A percentile compares a stretch with the other conserved stretches of the same genome.
phyloP scores from a whole-genome alignment of 64 coral and sea anemone species.

The Anthopleura sola region DNA sequence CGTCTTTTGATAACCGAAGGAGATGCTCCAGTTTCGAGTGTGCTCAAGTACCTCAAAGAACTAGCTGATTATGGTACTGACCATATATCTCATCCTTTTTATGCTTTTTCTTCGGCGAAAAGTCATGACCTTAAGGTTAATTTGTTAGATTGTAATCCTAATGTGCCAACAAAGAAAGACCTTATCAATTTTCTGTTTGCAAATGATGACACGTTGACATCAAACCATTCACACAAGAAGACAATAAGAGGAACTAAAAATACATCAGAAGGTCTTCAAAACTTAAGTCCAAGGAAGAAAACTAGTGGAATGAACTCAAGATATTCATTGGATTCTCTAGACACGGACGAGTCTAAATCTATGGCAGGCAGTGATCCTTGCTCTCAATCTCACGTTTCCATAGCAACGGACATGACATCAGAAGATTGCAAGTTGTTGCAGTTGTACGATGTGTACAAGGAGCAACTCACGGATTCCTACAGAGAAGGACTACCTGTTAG shows the following conservation, averaged over 20 bases:
- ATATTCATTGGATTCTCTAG: neutral
- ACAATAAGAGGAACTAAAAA: neutral
- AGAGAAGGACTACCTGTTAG: constrained; percentile 45
- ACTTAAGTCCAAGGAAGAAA: neutral
- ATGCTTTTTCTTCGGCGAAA: constrained; percentile 1
- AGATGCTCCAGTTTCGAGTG: constrained; percentile 46
- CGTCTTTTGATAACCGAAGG: constrained; percentile 63
- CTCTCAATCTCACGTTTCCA: neutral
- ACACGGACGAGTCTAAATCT: neutral
- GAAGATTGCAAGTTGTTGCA: constrained; percentile 5
- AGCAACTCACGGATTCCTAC: constrained; percentile 61
- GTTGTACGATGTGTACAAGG: constrained; percentile 49
- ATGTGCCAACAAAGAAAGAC: constrained; percentile 24
- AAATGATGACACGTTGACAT: constrained; percentile 15
- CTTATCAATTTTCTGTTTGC: constrained; percentile 77
- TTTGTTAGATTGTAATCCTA: constrained; percentile 4
- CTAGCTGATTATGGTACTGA: neutral
- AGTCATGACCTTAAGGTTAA: constrained; percentile 14
- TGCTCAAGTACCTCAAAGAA: constrained; percentile 54
- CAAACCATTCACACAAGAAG: neutral
- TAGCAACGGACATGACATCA: neutral
- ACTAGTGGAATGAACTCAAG: neutral
- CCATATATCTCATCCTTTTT: neutral
- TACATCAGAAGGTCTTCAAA: neutral
- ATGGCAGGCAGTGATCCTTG: neutral